These are phyloP conservation scores for Lemur catta DNA, from an alignment of 2,797 vertebrate species.

Conservation along the genomic window DNA sequence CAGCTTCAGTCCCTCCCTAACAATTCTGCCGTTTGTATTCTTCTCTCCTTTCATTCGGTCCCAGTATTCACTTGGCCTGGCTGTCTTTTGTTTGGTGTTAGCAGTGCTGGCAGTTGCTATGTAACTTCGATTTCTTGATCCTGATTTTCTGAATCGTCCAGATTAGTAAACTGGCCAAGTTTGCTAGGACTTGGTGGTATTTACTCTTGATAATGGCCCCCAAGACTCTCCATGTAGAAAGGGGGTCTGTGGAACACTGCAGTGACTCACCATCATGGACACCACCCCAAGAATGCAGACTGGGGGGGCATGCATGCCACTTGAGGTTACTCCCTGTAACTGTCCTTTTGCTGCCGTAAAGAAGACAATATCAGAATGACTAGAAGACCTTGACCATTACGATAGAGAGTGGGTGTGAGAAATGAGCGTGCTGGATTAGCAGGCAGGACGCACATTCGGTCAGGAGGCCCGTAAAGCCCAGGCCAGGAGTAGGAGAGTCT, in stretches of 20 bases:
- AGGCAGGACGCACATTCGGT: background rate
- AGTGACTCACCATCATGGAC: background rate
- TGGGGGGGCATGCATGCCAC: background rate
- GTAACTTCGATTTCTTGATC: background rate
- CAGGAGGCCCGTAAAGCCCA: background rate
- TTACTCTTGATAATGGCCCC: background rate
- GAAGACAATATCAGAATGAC: background rate
- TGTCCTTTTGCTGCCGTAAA: background rate
- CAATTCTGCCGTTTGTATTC: background rate
- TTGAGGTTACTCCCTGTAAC: background rate
- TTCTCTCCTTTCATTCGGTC: background rate
- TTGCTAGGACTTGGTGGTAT: background rate
- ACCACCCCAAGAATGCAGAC: background rate
- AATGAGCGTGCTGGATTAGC: background rate
- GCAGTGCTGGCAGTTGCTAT: background rate
- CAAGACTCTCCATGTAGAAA: background rate
- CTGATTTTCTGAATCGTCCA: conserved; percentile 10
- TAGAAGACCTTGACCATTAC: background rate
- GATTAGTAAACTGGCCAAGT: background rate
- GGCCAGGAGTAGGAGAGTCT: background rate
- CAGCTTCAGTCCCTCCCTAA: background rate
- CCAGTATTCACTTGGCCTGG: background rate
- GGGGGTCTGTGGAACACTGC: background rate
- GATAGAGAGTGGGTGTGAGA: background rate
- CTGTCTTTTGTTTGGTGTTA: background rate